Evolutionary conservation across 2,113 vertebrate genomes (phyloP), one percentile per base, ranked within the genome.

Genomic region (Lepus americanus): DNA sequence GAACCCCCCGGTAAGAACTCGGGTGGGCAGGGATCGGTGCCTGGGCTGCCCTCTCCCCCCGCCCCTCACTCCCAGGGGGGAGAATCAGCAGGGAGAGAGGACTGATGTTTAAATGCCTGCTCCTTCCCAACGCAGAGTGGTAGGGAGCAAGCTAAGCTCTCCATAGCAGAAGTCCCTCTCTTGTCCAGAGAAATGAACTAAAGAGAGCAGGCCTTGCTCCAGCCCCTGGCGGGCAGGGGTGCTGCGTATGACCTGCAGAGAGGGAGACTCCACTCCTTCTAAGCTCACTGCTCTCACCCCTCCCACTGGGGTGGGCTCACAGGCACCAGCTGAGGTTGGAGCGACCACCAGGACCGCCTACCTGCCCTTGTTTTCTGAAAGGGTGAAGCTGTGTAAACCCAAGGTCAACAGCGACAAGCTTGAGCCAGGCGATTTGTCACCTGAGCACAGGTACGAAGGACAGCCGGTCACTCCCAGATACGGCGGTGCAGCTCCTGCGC

Each of bases 281-380:
- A 51, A 61, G 33, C 63, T 20, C 16, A 63, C 23, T 5, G 19
- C 19, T 63, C 61, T 93, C 78, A 64, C 13, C 66, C 61, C 72
- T 84, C 79, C 66, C 36, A 61, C 73, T 36, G 7, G 8, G n/a
- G 17, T 25, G 81, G 93, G 59, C 49, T 88, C 59, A 29, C 92
- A 92, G 96, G 96, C 25, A 12, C 69, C 88, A 51, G 73, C 44
- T 27, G 84, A 97, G 64, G 91, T 92, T n/a, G 90, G 81, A 59
- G 95, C 76, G 6, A 92, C 94, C 69, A 90, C 91, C 20, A 88
- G 51, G 20, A 93, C 44, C n/a, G 61, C 49, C 2, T 97, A 96
- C 55, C 39, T 86, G n/a, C 96, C 95, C 63, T 95, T 95, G 74
- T 92, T 81, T 86, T 79, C 89, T 33, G 91, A 97, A 72, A 95